Percentiles rank a stretch among this genome's conserved stretches.
These are phyloP conservation scores for Lycophotia porphyrea DNA, from an alignment of 2,888 invertebrate species.

Conservation along the genomic window DNA sequence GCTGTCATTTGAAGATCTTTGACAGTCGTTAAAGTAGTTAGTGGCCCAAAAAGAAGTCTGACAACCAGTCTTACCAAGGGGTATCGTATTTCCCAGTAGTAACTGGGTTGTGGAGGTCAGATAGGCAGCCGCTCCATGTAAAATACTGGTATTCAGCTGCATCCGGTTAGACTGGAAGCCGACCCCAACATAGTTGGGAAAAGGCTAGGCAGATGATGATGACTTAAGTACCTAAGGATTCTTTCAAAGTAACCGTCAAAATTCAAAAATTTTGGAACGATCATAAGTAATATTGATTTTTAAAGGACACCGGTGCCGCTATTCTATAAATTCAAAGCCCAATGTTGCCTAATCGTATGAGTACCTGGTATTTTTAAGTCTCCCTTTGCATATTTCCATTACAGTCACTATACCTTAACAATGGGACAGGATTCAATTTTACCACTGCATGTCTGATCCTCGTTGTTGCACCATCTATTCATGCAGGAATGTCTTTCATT, in stretches of 20 bases:
- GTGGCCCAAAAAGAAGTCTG: too few species aligned
- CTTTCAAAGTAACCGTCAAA: background rate
- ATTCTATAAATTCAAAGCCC: background rate
- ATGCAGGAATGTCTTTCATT: constrained; percentile 43
- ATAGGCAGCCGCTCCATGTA: too few species aligned
- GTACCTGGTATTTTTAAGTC: background rate
- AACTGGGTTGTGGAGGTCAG: too few species aligned
- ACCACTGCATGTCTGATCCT: constrained; percentile 8
- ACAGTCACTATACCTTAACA: constrained; percentile 14
- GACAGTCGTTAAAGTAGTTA: too few species aligned
- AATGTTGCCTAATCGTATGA: background rate
- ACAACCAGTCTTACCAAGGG: too few species aligned
- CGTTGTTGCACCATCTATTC: constrained; percentile 39
- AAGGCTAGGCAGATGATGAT: too few species aligned
- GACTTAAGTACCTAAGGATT: background rate
- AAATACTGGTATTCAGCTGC: too few species aligned
- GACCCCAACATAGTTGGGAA: too few species aligned
- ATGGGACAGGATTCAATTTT: constrained; percentile 18
- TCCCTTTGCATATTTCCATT: constrained; percentile 21
- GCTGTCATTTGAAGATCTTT: too few species aligned
- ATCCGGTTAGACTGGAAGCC: too few species aligned
- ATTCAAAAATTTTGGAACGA: background rate
- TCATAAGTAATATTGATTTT: background rate
- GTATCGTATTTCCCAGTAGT: too few species aligned
- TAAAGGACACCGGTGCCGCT: background rate